Percentiles rank a stretch among this genome's conserved stretches.
These are phyloP conservation scores for Pseudochromis fuscus DNA, from an alignment of 2,797 vertebrate genomes.

Conservation along the genomic window DNA sequence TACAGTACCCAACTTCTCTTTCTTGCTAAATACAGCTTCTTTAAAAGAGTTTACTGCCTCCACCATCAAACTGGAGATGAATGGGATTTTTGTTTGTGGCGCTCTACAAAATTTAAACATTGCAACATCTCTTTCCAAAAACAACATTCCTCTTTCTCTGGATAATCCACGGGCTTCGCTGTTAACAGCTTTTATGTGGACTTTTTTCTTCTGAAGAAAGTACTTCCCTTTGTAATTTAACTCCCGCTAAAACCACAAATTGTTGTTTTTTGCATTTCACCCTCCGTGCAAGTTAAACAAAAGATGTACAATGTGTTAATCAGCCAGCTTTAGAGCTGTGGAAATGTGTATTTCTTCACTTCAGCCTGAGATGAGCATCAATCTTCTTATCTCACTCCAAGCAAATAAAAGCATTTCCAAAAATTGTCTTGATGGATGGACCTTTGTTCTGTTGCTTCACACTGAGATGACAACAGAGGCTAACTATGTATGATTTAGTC, in stretches of 20 bases:
- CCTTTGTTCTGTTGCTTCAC: background rate
- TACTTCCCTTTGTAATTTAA: constrained; percentile 23
- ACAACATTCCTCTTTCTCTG: background rate
- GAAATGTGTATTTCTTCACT: constrained; percentile 14
- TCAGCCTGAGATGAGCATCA: background rate
- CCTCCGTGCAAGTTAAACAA: constrained; percentile 28
- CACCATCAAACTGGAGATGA: background rate
- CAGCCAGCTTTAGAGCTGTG: background rate
- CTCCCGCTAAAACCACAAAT: constrained; percentile 49
- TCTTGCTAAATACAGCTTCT: constrained; percentile 1
- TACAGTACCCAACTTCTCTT: too few species aligned
- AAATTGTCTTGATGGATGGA: background rate
- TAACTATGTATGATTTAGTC: background rate
- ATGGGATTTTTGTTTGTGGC: background rate
- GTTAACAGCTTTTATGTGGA: constrained; percentile 23
- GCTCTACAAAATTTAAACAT: background rate
- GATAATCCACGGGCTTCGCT: background rate
- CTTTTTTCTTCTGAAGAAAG: constrained; percentile 33
- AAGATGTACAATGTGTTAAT: constrained; percentile 26
- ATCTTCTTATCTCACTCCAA: background rate
- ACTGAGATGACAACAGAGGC: background rate
- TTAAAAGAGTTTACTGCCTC: background rate
- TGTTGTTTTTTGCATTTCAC: constrained; percentile 37
- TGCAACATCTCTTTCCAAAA: too few species aligned
- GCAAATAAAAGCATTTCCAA: too few species aligned